Percentiles rank a stretch among this genome's conserved stretches.
phyloP scores from a whole-genome alignment of 2,888 invertebrate species.

The Gryllus longicercus region DNA sequence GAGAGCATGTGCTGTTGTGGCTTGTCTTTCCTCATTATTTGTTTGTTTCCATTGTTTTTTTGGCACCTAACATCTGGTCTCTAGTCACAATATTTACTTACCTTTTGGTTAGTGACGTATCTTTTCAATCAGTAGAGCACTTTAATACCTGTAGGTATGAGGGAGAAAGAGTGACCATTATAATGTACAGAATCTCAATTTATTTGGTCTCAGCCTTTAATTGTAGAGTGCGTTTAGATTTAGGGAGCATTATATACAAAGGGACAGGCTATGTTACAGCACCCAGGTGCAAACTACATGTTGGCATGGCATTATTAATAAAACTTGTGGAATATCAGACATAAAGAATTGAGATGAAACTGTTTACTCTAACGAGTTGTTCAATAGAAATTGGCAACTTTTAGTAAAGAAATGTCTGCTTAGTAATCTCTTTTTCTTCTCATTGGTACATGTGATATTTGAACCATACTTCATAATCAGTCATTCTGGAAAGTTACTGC shows the following conservation, averaged over 20 bases:
- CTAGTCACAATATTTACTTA: too few species aligned
- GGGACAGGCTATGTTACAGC: slow-evolving; percentile 1
- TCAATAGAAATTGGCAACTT: neutral
- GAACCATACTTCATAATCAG: slow-evolving; percentile 10
- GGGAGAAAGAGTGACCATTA: neutral
- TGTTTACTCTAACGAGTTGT: neutral
- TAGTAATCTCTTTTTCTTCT: neutral
- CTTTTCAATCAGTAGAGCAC: too few species aligned
- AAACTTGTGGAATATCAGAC: neutral
- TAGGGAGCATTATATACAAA: slow-evolving; percentile 11
- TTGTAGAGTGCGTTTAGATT: neutral
- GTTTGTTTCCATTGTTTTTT: too few species aligned
- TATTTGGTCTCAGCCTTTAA: neutral
- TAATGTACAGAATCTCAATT: neutral
- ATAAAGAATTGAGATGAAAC: neutral
- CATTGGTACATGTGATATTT: neutral
- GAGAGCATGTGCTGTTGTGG: too few species aligned
- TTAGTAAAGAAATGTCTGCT: neutral
- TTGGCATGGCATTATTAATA: slow-evolving; percentile 11
- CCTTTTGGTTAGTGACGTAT: too few species aligned
- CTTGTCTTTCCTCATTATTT: too few species aligned
- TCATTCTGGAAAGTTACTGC: slow-evolving; percentile 2
- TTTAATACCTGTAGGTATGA: too few species aligned
- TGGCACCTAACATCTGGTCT: too few species aligned
- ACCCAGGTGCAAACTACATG: slow-evolving; percentile 10